These are phyloP conservation scores for Blastobasis adustella DNA, from an alignment of 2,888 invertebrate species.

Conservation along the genomic window DNA sequence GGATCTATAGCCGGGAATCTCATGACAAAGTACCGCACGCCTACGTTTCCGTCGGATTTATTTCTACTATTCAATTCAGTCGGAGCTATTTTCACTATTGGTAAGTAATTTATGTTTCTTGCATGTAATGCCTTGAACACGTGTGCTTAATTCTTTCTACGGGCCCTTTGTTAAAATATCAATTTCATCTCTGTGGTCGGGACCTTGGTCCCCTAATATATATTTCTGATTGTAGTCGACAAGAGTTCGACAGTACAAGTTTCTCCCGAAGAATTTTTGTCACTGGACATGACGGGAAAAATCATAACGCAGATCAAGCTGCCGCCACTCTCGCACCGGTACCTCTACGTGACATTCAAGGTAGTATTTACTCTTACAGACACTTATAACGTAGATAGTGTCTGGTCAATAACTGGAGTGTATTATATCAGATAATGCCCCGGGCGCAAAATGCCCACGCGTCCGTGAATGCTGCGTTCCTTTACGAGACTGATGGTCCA, in stretches of 20 bases:
- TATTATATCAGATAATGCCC: conserved; percentile 77
- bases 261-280: conserved; percentile 39
- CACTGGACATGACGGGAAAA: conserved; percentile 42
- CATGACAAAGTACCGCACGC: conserved; percentile 76
- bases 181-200: too few species aligned
- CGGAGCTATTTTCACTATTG: conserved; percentile 66
- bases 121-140: too few species aligned
- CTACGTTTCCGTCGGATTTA: conserved; percentile 79
- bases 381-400: neutral
- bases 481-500: conserved; percentile 68
- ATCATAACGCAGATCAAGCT: conserved; percentile 41
- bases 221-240: conserved; percentile 52
- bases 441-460: conserved; percentile 84
- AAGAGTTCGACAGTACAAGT: conserved; percentile 23
- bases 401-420: neutral
- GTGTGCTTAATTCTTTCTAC: too few species aligned
- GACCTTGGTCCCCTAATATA: neutral
- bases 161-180: too few species aligned
- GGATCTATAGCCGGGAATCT: conserved; percentile 80
- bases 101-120: conserved; percentile 33
- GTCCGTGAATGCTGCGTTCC: conserved; percentile 83
- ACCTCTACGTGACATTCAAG: conserved; percentile 44
- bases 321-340: conserved; percentile 39
- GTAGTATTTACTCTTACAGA: conserved; percentile 27
- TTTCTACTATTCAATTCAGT: conserved; percentile 74